Base-by-base conservation (phyloP, 2,797 vertebrate genomes). In the Myripristis jacobus region DNA sequence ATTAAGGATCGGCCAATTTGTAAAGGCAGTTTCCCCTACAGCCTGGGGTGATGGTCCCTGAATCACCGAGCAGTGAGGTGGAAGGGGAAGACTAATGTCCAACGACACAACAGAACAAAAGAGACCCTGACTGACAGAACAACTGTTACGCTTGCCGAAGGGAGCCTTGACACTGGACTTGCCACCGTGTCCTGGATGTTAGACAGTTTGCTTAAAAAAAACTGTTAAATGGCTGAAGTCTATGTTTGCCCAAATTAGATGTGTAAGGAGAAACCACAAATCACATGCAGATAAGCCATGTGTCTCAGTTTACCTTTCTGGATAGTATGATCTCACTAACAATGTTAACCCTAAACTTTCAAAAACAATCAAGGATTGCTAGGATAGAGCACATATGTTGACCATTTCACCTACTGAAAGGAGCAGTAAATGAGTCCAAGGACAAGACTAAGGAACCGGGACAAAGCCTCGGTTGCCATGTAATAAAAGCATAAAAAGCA, bases 401-500 rank as follows among this genome's bases (percentile, higher is more conserved):
- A 1, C 3, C 34, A 41, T 2, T 18, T 9, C 15, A 13, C 1
- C 6, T 7, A 15, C 6, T 53, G 27, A 36, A 36, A 19, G 31
- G n/a, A 27, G 31, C 21, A 12, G 19, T 6, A 66, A 43, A 73
- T 46, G 8, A 24, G 19, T 56, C 25, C 16, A 27, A 38, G 22
- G 21, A 43, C 22, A 21, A 65, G 50, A 58, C 38, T 34, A 57
- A 4, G 19, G 3, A 73, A 59, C 44, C 48, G 4, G 58, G 36
- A 47, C 63, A 69, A 81, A 81, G 70, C 29, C 24, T 10, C 66
- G 41, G 60, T 66, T 61, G 34, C 38, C 22, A 24, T 50, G 70
- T 64, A 73, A 84, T 88, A 83, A 88, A 88, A 58, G n/a, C 34
- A 83, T 81, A 80, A 85, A 81, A 85, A 25, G 1, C 12, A 29